These are phyloP conservation scores for Aphodius sticticus DNA, from an alignment of 2,888 invertebrate genomes.

Conservation along the genomic window DNA sequence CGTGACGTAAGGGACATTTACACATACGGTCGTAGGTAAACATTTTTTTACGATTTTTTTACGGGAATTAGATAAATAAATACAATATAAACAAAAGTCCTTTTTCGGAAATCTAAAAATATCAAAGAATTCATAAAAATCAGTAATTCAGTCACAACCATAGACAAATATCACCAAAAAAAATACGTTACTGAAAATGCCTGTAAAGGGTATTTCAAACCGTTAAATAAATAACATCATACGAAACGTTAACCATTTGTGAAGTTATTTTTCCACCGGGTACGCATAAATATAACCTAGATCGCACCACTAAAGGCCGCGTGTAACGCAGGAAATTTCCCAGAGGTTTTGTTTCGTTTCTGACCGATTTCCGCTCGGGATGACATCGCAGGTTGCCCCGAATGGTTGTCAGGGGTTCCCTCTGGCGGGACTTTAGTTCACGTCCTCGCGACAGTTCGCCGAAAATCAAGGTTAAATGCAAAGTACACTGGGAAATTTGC, in stretches of 20 bases:
- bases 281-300: neutral
- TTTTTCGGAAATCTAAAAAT: too few species aligned
- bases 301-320: neutral
- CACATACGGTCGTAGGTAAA: too few species aligned
- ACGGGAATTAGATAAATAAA: too few species aligned
- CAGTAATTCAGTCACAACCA: too few species aligned
- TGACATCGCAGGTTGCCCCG: neutral
- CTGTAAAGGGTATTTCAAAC: too few species aligned
- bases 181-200: too few species aligned
- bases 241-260: neutral
- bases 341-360: slow-evolving; percentile 4
- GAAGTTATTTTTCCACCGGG: neutral
- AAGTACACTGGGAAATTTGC: neutral
- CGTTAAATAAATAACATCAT: neutral
- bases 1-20: too few species aligned
- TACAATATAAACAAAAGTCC: too few species aligned
- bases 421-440: neutral
- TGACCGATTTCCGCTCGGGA: neutral
- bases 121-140: too few species aligned
- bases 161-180: too few species aligned
- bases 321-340: neutral
- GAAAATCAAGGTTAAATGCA: neutral
- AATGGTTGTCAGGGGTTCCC: neutral
- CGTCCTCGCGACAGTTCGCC: neutral
- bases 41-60: too few species aligned